These are phyloP conservation scores for Xiphorhynchus erythropygius DNA, from an alignment of 2,797 vertebrate genomes.

Conservation along the genomic window DNA sequence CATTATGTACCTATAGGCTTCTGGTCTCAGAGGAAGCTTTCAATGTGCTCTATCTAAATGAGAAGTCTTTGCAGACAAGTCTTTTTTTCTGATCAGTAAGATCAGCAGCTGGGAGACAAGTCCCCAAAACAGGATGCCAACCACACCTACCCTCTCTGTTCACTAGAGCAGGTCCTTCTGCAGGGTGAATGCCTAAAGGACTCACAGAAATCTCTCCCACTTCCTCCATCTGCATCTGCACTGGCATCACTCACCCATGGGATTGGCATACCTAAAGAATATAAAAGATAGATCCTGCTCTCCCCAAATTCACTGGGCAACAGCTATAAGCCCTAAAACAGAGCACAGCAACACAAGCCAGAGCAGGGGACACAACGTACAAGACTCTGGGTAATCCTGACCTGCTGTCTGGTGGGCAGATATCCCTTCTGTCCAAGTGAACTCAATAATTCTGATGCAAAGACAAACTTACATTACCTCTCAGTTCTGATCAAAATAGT, in stretches of 20 bases:
- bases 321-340: background rate
- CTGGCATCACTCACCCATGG: rapidly evolving
- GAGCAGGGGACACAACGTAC: background rate
- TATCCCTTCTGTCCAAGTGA: background rate
- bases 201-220: background rate
- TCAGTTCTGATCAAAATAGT: background rate
- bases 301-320: background rate
- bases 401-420: background rate
- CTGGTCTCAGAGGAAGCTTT: background rate
- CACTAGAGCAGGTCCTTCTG: background rate
- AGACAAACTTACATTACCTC: background rate
- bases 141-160: background rate
- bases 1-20: background rate
- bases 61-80: background rate
- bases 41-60: background rate
- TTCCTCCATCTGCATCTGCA: background rate
- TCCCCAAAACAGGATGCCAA: background rate
- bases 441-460: background rate
- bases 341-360: background rate
- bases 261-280: background rate
- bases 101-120: background rate
- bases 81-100: background rate
- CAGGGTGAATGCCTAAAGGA: background rate
- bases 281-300: background rate
- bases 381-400: background rate